Evolutionary conservation across 2,797 vertebrate species (phyloP).

Genomic region (Jordanella pulchra): DNA sequence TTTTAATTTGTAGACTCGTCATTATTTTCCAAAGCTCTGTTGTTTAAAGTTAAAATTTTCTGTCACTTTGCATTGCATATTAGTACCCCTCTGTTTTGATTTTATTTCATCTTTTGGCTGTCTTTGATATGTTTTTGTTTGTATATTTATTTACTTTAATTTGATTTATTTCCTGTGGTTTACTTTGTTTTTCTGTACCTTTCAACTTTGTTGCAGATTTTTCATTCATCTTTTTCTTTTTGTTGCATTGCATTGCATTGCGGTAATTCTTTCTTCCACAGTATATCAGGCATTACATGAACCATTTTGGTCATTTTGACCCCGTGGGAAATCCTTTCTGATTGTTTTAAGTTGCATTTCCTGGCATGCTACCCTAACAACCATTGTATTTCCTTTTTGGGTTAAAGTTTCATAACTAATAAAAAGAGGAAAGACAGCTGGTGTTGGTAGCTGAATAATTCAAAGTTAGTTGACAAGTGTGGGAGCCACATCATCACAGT

Average conservation of each 20-base stretch:
- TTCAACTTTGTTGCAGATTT: neutral
- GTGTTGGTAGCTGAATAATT: conserved; percentile 56
- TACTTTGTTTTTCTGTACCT: neutral
- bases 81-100: neutral
- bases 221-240: neutral
- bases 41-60: neutral
- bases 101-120: neutral
- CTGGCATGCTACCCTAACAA: neutral
- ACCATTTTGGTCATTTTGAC: neutral
- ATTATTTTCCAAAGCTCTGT: neutral
- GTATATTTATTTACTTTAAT: neutral
- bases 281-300: neutral
- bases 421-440: conserved; percentile 19
- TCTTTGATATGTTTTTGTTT: neutral
- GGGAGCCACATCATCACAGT: conserved; percentile 31
- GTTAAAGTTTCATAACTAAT: conserved; percentile 2
- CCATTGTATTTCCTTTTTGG: neutral
- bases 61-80: neutral
- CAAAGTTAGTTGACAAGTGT: conserved; percentile 28
- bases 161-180: neutral
- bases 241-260: neutral
- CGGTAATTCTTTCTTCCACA: neutral
- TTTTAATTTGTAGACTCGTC: neutral
- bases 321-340: neutral
- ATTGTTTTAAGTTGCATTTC: neutral